Percentiles rank a stretch among this genome's conserved stretches.
phyloP scores from a whole-genome alignment of 2,888 invertebrate genomes.

The Metalampra italica region DNA sequence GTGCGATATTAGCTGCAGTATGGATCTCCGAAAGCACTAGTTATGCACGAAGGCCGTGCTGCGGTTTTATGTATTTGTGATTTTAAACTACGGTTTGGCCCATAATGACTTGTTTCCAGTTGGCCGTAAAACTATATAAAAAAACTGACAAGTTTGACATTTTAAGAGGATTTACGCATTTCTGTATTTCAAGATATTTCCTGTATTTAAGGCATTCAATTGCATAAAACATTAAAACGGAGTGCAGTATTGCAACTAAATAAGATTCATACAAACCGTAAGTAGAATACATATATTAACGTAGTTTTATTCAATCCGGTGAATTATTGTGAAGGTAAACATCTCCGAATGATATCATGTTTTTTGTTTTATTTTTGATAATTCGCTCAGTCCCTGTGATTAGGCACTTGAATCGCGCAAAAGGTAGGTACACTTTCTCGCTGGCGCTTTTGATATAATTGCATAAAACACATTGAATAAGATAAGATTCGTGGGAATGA shows the following conservation, averaged over 20 bases:
- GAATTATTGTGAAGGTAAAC: conserved; percentile 8
- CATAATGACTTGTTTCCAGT: too few relatives aligned
- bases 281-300: conserved; percentile 1
- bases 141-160: conserved; percentile 41
- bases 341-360: conserved; percentile 16
- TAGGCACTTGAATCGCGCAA: background rate
- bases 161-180: conserved; percentile 21
- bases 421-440: background rate
- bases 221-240: background rate
- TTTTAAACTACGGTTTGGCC: too few relatives aligned
- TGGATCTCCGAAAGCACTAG: too few relatives aligned
- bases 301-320: background rate
- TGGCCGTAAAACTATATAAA: too few relatives aligned
- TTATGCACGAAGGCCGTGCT: too few relatives aligned
- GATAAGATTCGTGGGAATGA: conserved; percentile 29
- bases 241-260: background rate
- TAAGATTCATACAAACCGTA: background rate
- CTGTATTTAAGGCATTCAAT: background rate
- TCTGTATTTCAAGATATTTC: conserved; percentile 46
- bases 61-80: too few relatives aligned
- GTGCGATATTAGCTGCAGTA: too few relatives aligned
- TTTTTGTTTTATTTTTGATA: conserved; percentile 22
- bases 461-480: background rate
- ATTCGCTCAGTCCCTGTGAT: conserved; percentile 8
- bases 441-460: background rate